Conservation (phyloP, 2,888 invertebrate species). For the Carcina quercana region DNA sequence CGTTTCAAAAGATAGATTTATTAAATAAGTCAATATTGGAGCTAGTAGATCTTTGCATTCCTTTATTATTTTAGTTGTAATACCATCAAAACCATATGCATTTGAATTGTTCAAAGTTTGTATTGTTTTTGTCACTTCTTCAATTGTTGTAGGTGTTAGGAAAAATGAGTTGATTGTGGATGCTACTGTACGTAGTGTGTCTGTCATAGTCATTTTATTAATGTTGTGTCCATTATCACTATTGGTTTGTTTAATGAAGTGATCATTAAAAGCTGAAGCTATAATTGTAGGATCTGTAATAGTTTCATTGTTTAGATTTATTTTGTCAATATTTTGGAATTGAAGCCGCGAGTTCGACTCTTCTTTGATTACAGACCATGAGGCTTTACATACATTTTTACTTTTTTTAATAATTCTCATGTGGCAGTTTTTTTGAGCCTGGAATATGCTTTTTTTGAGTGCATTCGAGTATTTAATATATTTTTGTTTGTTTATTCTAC, state of each 20-base stretch:
- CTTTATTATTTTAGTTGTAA: constrained; percentile 5
- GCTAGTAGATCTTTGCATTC: constrained; percentile 1
- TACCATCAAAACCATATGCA: constrained; percentile 5
- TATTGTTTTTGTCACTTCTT: background rate
- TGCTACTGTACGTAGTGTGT: background rate
- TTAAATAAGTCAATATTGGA: background rate
- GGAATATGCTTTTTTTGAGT: background rate
- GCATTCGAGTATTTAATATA: background rate
- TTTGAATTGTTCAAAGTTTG: constrained; percentile 2
- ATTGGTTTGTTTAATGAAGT: background rate
- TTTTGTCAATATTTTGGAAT: background rate
- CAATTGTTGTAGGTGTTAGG: background rate
- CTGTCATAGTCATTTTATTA: background rate
- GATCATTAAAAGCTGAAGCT: constrained; percentile 2
- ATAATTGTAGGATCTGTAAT: background rate
- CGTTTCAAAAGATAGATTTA: constrained; percentile 5
- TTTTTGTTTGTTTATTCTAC: background rate
- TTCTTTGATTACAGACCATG: constrained; percentile 4
- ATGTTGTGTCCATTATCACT: background rate
- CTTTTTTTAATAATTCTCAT: background rate
- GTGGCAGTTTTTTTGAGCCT: background rate
- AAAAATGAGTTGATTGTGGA: background rate
- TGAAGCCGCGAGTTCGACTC: background rate
- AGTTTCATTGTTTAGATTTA: background rate
- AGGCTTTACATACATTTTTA: constrained; percentile 2